Base-by-base conservation (phyloP, 2,797 vertebrate species). In the Kryptopterus vitreolus region DNA sequence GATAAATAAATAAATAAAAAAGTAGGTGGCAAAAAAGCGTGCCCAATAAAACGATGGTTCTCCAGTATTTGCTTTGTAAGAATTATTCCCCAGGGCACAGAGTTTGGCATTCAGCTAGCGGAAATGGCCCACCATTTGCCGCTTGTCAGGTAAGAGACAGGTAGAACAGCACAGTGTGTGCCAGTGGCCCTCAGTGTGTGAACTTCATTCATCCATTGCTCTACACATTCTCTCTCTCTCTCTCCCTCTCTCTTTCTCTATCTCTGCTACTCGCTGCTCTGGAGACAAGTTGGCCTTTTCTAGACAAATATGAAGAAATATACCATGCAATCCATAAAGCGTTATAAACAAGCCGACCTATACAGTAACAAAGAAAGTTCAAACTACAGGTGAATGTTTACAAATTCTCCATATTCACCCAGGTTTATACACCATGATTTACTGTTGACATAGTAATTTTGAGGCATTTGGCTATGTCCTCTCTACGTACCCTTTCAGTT, bases 141-240 rank as follows among this genome's bases (percentile, higher is more conserved):
- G 84, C 88, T 92, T 91, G 92, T 93, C 92, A 92, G 88, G 73
- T 84, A 77, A 81, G 89, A 92, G 91, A 93, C 90, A 88, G 90
- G 91, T 91, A 87, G 87, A 85, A 82, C 52, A 79, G 87, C 85
- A 78, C 62, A 58, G 46, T 78, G 43, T 82, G 88, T 88, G 88
- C 86, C 88, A 91, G 88, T 86, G 89, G 90, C 89, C 87, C 90
- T 88, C 82, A 79, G 87, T 88, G 85, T 76, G 20, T 72, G 78
- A 76, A 81, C 62, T 81, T 10, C 29, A 46, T 74, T 70, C n/a
- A 65, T 72, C 53, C 61, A 33, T 78, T 63, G 31, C 61, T 26
- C 29, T 53, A 29, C 53, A 43, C 43, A 43, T 43, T 57, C 12
- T 35, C 57, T 59, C 61, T 73, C n/a, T n/a, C n/a, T n/a, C 48